phyloP scores from a whole-genome alignment of 2,888 invertebrate species.

The Caenorhabditis becei region DNA sequence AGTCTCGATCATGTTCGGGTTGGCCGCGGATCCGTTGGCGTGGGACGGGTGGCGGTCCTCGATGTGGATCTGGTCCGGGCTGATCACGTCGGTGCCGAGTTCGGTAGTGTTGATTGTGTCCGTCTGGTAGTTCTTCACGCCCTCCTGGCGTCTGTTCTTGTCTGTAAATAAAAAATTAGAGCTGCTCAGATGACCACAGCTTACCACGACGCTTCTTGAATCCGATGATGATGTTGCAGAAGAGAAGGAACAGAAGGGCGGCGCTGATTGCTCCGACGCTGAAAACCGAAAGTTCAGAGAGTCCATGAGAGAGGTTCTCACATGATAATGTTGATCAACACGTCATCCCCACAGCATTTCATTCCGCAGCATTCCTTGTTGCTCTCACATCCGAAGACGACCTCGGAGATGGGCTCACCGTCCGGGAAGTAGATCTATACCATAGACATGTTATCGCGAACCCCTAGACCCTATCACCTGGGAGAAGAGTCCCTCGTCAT shows the following conservation, averaged over 20 bases:
- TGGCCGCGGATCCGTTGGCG: neutral
- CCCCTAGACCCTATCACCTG: neutral
- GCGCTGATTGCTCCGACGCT: slow-evolving; percentile 59
- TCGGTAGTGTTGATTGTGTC: slow-evolving; percentile 31
- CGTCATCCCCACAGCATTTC: slow-evolving; percentile 64
- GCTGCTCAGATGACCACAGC: neutral
- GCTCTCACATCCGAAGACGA: slow-evolving; percentile 56
- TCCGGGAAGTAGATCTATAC: slow-evolving; percentile 46
- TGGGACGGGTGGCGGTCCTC: slow-evolving; percentile 36
- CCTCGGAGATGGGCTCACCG: slow-evolving; percentile 19
- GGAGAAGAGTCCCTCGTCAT: slow-evolving; percentile 28
- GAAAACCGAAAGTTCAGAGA: slow-evolving; percentile 9
- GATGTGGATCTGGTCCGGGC: slow-evolving; percentile 42
- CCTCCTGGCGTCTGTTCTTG: slow-evolving; percentile 7
- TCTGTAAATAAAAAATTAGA: slow-evolving; percentile 23
- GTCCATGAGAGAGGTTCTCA: neutral
- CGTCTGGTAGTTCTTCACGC: slow-evolving; percentile 10
- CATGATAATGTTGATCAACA: slow-evolving; percentile 61
- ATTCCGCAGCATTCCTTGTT: slow-evolving; percentile 61
- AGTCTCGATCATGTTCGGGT: slow-evolving; percentile 1
- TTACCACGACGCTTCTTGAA: slow-evolving; percentile 60
- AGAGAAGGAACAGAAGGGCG: slow-evolving; percentile 53
- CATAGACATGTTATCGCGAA: neutral
- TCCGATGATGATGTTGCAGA: slow-evolving; percentile 62
- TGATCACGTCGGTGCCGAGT: slow-evolving; percentile 5